phyloP scores from a whole-genome alignment of 92 coral and sea anemone genomes.

The Zoanthus sansibaricus region DNA sequence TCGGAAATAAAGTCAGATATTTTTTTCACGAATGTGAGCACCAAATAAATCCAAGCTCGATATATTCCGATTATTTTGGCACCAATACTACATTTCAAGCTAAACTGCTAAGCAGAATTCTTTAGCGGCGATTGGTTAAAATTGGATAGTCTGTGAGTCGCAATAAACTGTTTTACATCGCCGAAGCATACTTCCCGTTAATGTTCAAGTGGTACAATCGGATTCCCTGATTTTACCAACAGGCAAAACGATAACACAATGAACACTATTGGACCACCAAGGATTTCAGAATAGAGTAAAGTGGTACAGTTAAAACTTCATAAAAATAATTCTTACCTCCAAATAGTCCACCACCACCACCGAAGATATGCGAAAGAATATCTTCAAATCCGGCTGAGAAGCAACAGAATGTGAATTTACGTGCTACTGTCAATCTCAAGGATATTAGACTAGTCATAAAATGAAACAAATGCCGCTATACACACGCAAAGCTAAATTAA shows the following conservation, averaged over 20 bases:
- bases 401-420: conserved; percentile 35
- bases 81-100: neutral
- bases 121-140: too few species aligned
- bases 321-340: conserved; percentile 70
- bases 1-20: neutral
- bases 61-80: neutral
- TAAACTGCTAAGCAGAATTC: neutral
- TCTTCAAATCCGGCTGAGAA: conserved; percentile 90
- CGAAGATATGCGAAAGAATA: conserved; percentile 94
- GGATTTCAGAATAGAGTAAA: neutral
- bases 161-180: neutral
- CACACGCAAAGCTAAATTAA: conserved; percentile 30
- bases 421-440: conserved; percentile 29
- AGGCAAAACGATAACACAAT: neutral
- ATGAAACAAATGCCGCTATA: conserved; percentile 32
- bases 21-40: neutral
- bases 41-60: neutral
- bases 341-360: conserved; percentile 94
- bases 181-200: conserved; percentile 48
- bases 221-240: conserved; percentile 21
- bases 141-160: too few species aligned
- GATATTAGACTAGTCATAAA: conserved; percentile 39
- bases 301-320: conserved; percentile 1
- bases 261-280: neutral
- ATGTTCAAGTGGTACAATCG: neutral